Evolutionary conservation across 2,113 vertebrate genomes (phyloP), one percentile per base, ranked within the genome.

Genomic region (Orthonyx spaldingii): DNA sequence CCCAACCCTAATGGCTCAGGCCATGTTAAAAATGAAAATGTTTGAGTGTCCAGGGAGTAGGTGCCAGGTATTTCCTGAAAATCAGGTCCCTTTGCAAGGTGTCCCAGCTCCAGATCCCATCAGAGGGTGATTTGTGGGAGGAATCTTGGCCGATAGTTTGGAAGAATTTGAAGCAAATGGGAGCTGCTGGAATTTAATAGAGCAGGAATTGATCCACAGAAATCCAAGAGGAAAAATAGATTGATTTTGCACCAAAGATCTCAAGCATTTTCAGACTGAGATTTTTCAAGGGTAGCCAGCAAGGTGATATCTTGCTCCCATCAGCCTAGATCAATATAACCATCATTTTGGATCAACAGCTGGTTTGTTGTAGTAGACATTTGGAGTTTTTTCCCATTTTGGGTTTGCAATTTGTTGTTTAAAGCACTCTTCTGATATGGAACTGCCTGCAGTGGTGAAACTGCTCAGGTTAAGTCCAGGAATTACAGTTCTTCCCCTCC

Each of bases 231-330:
- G 26, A 50, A 63, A 78, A 89, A 42, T 0, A 6, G 28, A 46
- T 26, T 39, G 55, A 30, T 64, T 71, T 64, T 46, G 10, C 63
- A 46, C 14, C 2, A 1, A 46, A 39, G 55, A 42, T 14, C 17
- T 56, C 5, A 1, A 64, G 53, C 0, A 0, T 1, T 68, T 91
- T 79, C 24, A 19, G 28, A 7, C 47, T 46, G 13, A 83, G 46
- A 13, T 46, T 60, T 41, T 52, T 72, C 64, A 46, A 49, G 57
- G 11, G 22, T n/a, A 11, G 24, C 30, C 39, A 44, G 35, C 39
- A 17, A 68, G 72, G 23, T 37, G 44, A 46, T 44, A 46, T 7
- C n/a, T 89, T n/a, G 19, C 11, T 89, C 30, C 74, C 16, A 30
- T 28, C 57, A 61, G 2, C 23, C n/a, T 39, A 4, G 46, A 83